Evolutionary conservation across 2,113 vertebrate genomes (phyloP), one percentile per base, ranked within the genome.

Genomic region (Anoura caudifer): DNA sequence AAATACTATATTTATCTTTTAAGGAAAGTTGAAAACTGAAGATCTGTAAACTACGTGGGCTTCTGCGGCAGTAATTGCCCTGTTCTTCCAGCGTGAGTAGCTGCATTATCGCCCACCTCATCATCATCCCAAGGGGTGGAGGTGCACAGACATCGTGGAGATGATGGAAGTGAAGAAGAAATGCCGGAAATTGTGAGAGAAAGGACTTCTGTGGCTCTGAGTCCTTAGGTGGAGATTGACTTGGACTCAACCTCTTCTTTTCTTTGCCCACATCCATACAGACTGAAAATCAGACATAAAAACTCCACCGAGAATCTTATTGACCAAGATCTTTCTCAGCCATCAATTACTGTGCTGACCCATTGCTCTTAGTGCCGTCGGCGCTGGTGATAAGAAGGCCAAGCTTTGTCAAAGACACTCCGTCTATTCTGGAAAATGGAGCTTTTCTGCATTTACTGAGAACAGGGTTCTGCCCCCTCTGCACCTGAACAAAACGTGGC

Each of bases 21-120:
- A 98, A 97, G 97, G 97, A 91, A 97, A 90, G 98, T 97, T 98
- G 97, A 97, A 95, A 97, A 97, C 12, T 4, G 31, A 45, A 97
- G 98, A 97, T 97, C 97, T 95, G 73, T 95, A 94, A 97, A 97
- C 97, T 96, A 93, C 88, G 97, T 97, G 97, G 97, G 97, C 96
- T 98, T 97, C 85, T 84, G 97, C 95, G 97, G 97, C 90, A 97
- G 97, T 95, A 95, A 96, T 97, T 96, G 96, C 96, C 28, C 97
- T 96, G 90, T 93, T 98, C 97, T 97, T 97, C 97, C 96, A 95
- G 95, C 96, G 92, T 96, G 97, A 98, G 97, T 97, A 98, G 97
- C 95, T 97, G 85, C 97, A 96, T 97, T 97, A 97, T 95, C 97
- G 94, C 96, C 90, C 91, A 84, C 93, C 13, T 76, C 63, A 33